Base-by-base conservation (phyloP, 2,888 invertebrate species). In the Pseudanteris insignis region DNA sequence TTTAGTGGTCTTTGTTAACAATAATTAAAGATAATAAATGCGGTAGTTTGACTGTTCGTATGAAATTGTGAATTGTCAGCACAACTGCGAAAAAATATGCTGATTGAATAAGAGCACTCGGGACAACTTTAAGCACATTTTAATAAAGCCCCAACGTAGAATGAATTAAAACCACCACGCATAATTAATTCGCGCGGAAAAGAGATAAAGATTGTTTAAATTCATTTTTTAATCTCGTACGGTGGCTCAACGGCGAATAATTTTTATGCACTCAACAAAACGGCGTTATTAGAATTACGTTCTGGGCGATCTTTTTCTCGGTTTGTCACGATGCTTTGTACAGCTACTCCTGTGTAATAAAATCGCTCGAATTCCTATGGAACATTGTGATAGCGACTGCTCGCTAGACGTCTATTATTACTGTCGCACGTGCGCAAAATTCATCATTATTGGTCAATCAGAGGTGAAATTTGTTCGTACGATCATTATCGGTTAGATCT, bases 401-500 rank as follows among this genome's bases (percentile, higher is more conserved):
- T 40, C 25, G 34, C 13, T 6, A 40, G 38, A 40, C 34, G 41
- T 11, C 51, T 21, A 34, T 51, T 51, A 51, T 41, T 51, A 41
- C 51, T 21, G 28, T 41, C 28, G 48, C 48, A 41, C 41, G 51
- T 41, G 51, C 41, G 34, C 41, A n/a, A 51, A 51, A 51, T 51
- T 41, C 41, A 51, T 51, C 51, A 36, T 51, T 51, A 51, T 51
- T 28, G 41, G 50, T 33, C 50, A 50, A 40, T 33, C 50, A 26
- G 21, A 34, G 51, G 28, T 34, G 28, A 51, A 51, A 51, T 41
- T 34, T 34, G 51, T 24, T 40, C 40, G 9, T 40, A n/a, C n/a
- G 38, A 9, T 30, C 37, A 24, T 46, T 46, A 36, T 46, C 28
- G 12, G 24, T 9, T 6, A 10, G 28, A 46, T 47, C 30, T 29